A percentile compares a stretch with the other conserved stretches of the same genome.
phyloP scores from a whole-genome alignment of 2,113 vertebrate genomes.

The Platysteira castanea region DNA sequence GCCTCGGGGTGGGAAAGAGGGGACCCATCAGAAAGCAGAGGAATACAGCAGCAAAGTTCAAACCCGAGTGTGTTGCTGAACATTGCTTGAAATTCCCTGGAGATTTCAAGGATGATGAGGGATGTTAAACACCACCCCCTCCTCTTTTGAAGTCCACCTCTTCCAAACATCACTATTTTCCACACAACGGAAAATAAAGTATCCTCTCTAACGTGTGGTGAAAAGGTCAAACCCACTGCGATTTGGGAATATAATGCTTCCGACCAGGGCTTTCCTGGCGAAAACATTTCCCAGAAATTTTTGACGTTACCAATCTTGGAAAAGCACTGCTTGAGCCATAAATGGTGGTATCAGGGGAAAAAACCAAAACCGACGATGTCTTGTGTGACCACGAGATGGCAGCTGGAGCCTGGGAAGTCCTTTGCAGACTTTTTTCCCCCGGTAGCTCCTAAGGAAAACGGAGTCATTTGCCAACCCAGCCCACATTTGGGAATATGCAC shows the following conservation, averaged over 20 bases:
- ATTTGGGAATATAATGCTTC: background rate
- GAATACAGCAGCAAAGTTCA: background rate
- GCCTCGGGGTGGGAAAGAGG: background rate
- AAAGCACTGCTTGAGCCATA: background rate
- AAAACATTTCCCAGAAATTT: background rate
- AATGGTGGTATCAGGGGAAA: background rate
- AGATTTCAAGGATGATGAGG: background rate
- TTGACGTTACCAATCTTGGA: background rate
- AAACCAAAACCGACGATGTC: background rate
- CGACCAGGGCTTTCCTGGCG: background rate
- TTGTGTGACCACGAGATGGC: slow-evolving; percentile 41
- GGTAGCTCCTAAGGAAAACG: background rate
- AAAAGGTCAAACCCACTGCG: background rate
- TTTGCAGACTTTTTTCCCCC: background rate
- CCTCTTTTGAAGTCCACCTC: background rate
- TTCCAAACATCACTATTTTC: background rate
- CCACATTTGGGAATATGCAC: slow-evolving; percentile 25
- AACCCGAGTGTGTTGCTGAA: background rate
- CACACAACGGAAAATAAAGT: background rate
- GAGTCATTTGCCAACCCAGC: background rate
- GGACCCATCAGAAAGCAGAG: background rate
- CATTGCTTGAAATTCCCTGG: background rate
- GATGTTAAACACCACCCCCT: fast-evolving
- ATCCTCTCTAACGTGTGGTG: background rate
- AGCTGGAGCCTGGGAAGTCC: slow-evolving; percentile 32